A percentile compares a stretch with the other conserved stretches of the same genome.
These are phyloP conservation scores for Lepidiolamprologus cunningtoni DNA, from an alignment of 2,113 vertebrate species.

Conservation along the genomic window DNA sequence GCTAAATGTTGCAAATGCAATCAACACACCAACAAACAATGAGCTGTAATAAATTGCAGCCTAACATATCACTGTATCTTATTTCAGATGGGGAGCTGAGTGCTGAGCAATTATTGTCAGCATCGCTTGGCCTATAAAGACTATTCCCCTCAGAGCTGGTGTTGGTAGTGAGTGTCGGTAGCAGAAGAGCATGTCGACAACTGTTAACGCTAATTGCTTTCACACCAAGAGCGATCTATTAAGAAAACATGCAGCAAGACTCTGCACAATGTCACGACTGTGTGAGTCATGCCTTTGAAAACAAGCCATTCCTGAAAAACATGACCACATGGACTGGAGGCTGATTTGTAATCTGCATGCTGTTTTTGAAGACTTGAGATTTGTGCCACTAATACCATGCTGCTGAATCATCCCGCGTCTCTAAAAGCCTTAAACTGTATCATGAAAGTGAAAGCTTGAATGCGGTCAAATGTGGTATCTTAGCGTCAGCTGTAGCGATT, in stretches of 20 bases:
- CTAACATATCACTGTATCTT: slow-evolving; percentile 27
- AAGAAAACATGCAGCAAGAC: slow-evolving; percentile 62
- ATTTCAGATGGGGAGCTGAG: slow-evolving; percentile 52
- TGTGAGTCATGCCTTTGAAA: slow-evolving; percentile 39
- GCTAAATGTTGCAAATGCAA: slow-evolving; percentile 18
- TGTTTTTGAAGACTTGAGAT: slow-evolving; percentile 7
- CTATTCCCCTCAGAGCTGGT: slow-evolving; percentile 63
- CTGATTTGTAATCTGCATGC: background rate
- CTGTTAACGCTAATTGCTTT: slow-evolving; percentile 71
- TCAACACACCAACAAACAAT: slow-evolving; percentile 33
- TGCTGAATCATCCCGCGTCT: background rate
- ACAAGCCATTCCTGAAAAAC: slow-evolving; percentile 7
- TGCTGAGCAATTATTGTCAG: slow-evolving; percentile 64
- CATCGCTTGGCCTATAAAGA: slow-evolving; percentile 60
- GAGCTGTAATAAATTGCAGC: slow-evolving; percentile 20
- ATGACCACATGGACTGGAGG: slow-evolving; percentile 5
- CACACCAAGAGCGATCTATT: slow-evolving; percentile 64
- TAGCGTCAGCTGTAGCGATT: background rate
- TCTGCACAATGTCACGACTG: slow-evolving; percentile 24
- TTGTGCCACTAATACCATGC: background rate
- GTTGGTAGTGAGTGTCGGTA: slow-evolving; percentile 52
- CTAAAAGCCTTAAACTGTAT: background rate
- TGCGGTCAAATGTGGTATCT: background rate
- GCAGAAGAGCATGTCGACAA: slow-evolving; percentile 66
- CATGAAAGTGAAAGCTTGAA: background rate